Evolutionary conservation across 2,797 vertebrate species (phyloP).

Genomic region (Sebastes hubbsi): DNA sequence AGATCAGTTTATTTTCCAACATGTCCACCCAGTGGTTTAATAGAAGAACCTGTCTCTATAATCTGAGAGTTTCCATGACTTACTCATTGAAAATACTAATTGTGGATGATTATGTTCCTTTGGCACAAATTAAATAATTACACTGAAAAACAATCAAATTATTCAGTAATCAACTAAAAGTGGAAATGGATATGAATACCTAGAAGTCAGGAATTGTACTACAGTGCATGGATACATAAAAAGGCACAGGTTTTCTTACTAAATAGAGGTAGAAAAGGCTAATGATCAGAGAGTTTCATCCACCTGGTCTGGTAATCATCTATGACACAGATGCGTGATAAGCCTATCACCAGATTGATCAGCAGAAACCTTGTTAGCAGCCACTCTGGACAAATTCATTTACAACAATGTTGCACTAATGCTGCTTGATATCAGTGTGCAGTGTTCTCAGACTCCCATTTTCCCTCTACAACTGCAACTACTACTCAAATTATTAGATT

Average conservation of each 20-base stretch:
- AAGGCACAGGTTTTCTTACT: neutral
- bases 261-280: neutral
- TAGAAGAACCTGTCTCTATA: too few relatives aligned
- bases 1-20: neutral
- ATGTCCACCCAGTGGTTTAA: neutral
- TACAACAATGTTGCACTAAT: slow-evolving; percentile 22
- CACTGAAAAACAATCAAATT: neutral
- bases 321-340: slow-evolving; percentile 50
- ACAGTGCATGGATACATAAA: neutral
- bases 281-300: slow-evolving; percentile 10
- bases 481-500: slow-evolving; percentile 20
- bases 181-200: neutral
- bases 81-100: slow-evolving; percentile 4
- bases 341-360: slow-evolving; percentile 43
- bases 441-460: slow-evolving; percentile 8
- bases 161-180: neutral
- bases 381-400: slow-evolving; percentile 39
- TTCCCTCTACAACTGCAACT: slow-evolving; percentile 29
- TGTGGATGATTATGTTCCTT: neutral
- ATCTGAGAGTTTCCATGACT: neutral
- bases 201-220: neutral
- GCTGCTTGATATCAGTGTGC: neutral
- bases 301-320: slow-evolving; percentile 25
- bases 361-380: slow-evolving; percentile 40
- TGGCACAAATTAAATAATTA: slow-evolving; percentile 5